Conservation (phyloP, 2,113 vertebrate species). For the Nestor notabilis region DNA sequence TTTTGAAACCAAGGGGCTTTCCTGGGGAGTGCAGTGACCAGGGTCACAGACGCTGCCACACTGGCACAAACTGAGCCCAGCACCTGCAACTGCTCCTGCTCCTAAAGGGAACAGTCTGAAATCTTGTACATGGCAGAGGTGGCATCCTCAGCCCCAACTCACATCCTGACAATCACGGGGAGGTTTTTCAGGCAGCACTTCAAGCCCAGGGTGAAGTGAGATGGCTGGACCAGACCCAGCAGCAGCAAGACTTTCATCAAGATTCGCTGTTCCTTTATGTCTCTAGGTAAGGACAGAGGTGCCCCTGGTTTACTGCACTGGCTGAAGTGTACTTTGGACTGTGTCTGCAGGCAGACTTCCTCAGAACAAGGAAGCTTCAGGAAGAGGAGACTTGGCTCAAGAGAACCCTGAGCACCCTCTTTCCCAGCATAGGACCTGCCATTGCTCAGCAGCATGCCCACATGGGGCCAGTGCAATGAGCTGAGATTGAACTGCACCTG, state of each 20-base stretch:
- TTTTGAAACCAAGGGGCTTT: neutral
- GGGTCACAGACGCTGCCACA: fast-evolving
- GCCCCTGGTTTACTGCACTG: neutral
- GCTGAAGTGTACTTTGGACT: neutral
- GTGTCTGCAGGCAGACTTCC: neutral
- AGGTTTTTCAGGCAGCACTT: neutral
- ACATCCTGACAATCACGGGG: neutral
- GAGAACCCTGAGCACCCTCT: neutral
- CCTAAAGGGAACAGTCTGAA: neutral
- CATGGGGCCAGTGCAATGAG: fast-evolving
- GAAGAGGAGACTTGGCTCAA: neutral
- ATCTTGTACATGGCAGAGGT: neutral
- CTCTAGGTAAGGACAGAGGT: neutral
- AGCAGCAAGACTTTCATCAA: neutral
- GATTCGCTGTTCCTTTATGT: neutral
- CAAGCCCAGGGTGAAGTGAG: neutral
- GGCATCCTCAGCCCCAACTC: neutral
- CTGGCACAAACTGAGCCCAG: neutral
- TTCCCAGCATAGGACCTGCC: neutral
- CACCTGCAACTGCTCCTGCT: neutral
- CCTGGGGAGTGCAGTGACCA: fast-evolving
- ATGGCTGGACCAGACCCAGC: neutral
- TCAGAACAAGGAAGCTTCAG: neutral
- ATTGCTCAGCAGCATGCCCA: neutral
- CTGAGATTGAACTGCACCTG: neutral